Conservation (phyloP, 2,113 vertebrate genomes). For the Orientallactaga bullata region DNA sequence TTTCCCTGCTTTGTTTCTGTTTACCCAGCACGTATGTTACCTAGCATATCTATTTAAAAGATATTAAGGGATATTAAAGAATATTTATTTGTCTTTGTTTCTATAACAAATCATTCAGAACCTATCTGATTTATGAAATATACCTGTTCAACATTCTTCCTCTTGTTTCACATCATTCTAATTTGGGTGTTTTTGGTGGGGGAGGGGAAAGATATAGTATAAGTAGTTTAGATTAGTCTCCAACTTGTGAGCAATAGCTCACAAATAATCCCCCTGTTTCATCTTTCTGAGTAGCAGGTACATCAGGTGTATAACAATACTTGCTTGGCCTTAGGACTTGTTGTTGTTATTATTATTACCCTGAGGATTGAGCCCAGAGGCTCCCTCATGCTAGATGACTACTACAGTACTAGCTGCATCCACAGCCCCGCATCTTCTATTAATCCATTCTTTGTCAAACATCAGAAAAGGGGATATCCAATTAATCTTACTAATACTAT, state of each 20-base stretch:
- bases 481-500: background rate
- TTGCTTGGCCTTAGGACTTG: background rate
- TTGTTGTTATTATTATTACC: background rate
- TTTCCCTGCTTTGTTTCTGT: background rate
- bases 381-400: background rate
- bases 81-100: background rate
- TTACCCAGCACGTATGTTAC: background rate
- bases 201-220: too few species aligned
- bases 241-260: background rate
- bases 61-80: background rate
- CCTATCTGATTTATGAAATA: background rate
- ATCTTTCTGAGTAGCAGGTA: background rate
- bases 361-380: background rate
- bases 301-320: background rate
- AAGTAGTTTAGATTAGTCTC: background rate
- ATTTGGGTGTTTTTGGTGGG: background rate
- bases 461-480: background rate
- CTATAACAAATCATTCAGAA: background rate
- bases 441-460: background rate
- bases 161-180: background rate
- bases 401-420: background rate
- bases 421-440: background rate
- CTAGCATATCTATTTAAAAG: background rate
- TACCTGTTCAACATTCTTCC: background rate
- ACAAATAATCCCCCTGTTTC: background rate